Evolutionary conservation across 2,888 invertebrate genomes (phyloP).

Genomic region (Meiosimyza platycephala): DNA sequence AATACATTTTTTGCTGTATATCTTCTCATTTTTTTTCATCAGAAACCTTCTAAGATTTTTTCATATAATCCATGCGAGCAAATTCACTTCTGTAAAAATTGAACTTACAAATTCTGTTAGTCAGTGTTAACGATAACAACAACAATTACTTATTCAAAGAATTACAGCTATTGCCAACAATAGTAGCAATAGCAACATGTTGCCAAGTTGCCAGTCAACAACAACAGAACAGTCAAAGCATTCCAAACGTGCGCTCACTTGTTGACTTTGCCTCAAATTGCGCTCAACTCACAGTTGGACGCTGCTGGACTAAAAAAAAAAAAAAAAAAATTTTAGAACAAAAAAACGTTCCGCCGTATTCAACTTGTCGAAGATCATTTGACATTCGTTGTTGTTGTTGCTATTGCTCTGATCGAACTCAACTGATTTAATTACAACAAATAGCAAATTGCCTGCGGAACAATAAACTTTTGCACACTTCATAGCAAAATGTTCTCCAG

Average conservation of each 20-base stretch:
- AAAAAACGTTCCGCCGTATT: not conserved
- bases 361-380: slow-evolving; percentile 29
- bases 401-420: slow-evolving; percentile 27
- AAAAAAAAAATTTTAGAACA: not conserved
- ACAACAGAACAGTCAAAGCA: not conserved
- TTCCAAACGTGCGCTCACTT: slow-evolving; percentile 13
- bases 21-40: too few species aligned
- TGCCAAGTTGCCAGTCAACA: slow-evolving; percentile 3
- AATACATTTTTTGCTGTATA: too few species aligned
- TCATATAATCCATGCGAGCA: too few species aligned
- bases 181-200: slow-evolving; percentile 15
- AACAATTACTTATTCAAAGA: not conserved
- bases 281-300: not conserved
- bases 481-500: slow-evolving; percentile 47
- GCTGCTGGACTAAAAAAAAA: slow-evolving; percentile 17
- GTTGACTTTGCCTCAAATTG: not conserved
- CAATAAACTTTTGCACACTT: slow-evolving; percentile 57
- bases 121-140: too few species aligned
- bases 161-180: slow-evolving; percentile 2
- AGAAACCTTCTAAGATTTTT: too few species aligned
- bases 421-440: slow-evolving; percentile 61
- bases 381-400: slow-evolving; percentile 34
- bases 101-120: too few species aligned
- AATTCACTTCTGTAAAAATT: too few species aligned
- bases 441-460: slow-evolving; percentile 61